Percentiles rank a stretch among this genome's conserved stretches.
phyloP scores from a whole-genome alignment of 2,113 vertebrate species.

The Anolis carolinensis region DNA sequence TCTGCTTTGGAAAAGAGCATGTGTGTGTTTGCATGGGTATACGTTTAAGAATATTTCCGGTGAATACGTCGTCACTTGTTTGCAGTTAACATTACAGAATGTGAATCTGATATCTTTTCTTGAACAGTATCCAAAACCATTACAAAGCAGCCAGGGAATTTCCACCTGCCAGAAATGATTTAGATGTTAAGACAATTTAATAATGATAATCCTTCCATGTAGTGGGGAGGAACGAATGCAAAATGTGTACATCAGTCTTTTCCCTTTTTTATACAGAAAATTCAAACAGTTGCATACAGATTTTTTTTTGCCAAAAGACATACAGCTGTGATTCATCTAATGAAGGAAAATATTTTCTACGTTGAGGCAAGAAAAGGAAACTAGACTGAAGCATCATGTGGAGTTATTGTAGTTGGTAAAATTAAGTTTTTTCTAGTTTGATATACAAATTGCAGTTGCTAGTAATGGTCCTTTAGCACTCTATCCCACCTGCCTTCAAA shows the following conservation, averaged over 20 bases:
- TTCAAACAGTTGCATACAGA: neutral
- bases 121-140: neutral
- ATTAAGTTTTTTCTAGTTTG: neutral
- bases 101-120: neutral
- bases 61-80: slow-evolving; percentile 6
- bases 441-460: neutral
- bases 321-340: neutral
- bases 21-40: neutral
- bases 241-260: neutral
- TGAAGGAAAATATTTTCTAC: neutral
- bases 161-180: slow-evolving; percentile 8
- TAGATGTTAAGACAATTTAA: neutral
- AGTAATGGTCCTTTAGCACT: neutral
- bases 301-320: neutral
- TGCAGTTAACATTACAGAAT: neutral
- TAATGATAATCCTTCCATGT: neutral
- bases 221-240: neutral
- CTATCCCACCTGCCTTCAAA: too few relatives aligned
- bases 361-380: neutral
- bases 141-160: neutral
- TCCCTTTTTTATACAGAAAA: neutral
- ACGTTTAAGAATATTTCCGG: neutral
- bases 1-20: neutral
- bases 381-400: neutral
- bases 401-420: neutral